Evolutionary conservation across 2,113 vertebrate species (phyloP).

Genomic region (Tylochromis polylepis): DNA sequence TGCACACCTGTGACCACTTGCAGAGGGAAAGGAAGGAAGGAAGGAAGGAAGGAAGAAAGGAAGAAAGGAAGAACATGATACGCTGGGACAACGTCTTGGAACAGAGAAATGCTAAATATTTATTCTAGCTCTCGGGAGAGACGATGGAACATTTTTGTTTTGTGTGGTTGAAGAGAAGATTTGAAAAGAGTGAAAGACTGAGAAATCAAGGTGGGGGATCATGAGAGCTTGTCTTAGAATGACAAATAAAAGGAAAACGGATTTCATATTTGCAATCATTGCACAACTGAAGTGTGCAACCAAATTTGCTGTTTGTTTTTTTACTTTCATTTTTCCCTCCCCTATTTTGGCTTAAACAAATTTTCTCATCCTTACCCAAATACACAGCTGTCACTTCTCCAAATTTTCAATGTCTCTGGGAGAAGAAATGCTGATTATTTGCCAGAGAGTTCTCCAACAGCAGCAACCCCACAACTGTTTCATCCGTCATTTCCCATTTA

Average conservation of each 20-base stretch:
- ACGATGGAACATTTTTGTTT: neutral
- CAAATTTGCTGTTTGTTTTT: slow-evolving; percentile 48
- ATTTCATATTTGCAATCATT: slow-evolving; percentile 45
- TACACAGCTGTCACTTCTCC: slow-evolving; percentile 52
- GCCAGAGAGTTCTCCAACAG: slow-evolving; percentile 40
- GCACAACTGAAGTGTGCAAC: slow-evolving; percentile 38
- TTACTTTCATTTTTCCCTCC: slow-evolving; percentile 28
- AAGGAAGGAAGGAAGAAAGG: neutral
- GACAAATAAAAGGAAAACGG: slow-evolving; percentile 29
- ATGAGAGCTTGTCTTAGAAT: slow-evolving; percentile 38
- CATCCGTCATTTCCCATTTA: slow-evolving; percentile 45
- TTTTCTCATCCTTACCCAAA: slow-evolving; percentile 55
- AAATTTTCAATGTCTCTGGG: slow-evolving; percentile 49
- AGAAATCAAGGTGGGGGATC: neutral
- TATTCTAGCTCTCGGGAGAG: slow-evolving; percentile 23
- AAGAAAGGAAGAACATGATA: neutral
- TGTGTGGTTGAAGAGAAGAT: slow-evolving; percentile 1
- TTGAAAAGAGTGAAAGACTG: neutral
- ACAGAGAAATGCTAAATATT: slow-evolving; percentile 34
- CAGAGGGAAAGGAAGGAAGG: neutral
- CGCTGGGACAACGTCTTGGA: slow-evolving; percentile 10
- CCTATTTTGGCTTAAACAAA: slow-evolving; percentile 46
- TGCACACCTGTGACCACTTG: slow-evolving; percentile 34
- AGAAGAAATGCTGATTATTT: slow-evolving; percentile 49
- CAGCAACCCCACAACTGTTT: slow-evolving; percentile 42